phyloP scores from a whole-genome alignment of 2,888 invertebrate species.

The Brachylomia viminalis region DNA sequence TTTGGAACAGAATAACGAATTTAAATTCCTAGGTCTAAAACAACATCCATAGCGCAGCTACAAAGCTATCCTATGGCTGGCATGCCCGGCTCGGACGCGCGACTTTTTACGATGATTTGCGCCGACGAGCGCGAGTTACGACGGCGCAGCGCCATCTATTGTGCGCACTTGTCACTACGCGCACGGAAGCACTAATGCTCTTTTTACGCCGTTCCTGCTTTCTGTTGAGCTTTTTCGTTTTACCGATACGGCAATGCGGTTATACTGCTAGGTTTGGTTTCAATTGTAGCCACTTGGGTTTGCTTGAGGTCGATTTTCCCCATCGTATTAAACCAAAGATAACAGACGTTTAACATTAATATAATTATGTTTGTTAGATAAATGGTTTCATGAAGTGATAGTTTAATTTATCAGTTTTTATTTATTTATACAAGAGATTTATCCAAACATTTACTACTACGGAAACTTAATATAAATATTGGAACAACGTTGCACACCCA shows the following conservation, averaged over 20 bases:
- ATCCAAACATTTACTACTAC: neutral
- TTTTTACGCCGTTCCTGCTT: slow-evolving; percentile 49
- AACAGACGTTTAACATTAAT: neutral
- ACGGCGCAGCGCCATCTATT: slow-evolving; percentile 70
- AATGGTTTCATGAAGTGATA: neutral
- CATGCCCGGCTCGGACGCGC: slow-evolving; percentile 27
- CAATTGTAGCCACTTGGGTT: neutral
- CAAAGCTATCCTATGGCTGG: slow-evolving; percentile 27
- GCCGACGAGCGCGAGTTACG: slow-evolving; percentile 64
- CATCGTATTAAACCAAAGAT: neutral
- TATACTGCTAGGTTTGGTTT: slow-evolving; percentile 30
- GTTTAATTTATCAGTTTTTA: neutral
- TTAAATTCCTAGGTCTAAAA: slow-evolving; percentile 22
- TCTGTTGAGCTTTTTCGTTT: slow-evolving; percentile 56
- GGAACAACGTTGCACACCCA: neutral
- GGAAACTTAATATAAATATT: slow-evolving; percentile 13
- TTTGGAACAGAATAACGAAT: neutral
- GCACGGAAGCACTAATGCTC: slow-evolving; percentile 66
- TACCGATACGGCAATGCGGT: slow-evolving; percentile 53
- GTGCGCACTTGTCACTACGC: slow-evolving; percentile 65
- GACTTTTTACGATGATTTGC: slow-evolving; percentile 75
- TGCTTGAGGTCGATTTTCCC: neutral
- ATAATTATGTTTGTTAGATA: neutral
- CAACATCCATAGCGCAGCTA: slow-evolving; percentile 10
- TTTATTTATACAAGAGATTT: neutral